These are phyloP conservation scores for Philypnodon macrostomus DNA, from an alignment of 2,797 vertebrate species.

Conservation along the genomic window DNA sequence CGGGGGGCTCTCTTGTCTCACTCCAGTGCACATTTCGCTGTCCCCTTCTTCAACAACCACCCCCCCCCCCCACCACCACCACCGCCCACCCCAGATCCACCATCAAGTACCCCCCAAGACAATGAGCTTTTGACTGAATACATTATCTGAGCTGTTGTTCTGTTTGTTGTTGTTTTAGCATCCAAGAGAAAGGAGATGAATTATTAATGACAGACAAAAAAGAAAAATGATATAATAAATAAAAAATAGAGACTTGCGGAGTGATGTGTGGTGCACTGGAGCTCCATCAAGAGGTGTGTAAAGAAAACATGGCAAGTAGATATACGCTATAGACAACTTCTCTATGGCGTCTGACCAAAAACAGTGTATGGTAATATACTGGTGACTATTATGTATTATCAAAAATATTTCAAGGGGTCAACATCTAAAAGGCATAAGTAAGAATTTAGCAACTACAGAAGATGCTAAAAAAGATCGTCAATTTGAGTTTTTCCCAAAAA, in stretches of 20 bases:
- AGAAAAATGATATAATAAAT: slow-evolving; percentile 26
- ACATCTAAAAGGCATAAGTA: no score
- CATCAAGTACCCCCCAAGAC: slow-evolving; percentile 57
- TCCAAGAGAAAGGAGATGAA: slow-evolving; percentile 68
- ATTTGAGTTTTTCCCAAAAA: no score
- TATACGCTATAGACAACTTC: no score
- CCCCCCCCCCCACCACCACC: slow-evolving; percentile 34
- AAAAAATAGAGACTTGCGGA: slow-evolving; percentile 15
- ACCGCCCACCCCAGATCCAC: slow-evolving; percentile 36
- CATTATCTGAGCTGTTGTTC: slow-evolving; percentile 79
- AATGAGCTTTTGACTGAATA: slow-evolving; percentile 77
- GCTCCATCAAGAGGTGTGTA: slow-evolving; percentile 54
- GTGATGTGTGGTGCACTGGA: slow-evolving; percentile 33
- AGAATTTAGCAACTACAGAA: no score
- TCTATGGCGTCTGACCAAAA: no score
- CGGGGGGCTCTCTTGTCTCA: slow-evolving; percentile 79
- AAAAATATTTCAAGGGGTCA: no score
- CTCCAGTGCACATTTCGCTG: slow-evolving; percentile 79
- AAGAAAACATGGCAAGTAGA: background rate
- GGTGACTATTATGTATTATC: no score
- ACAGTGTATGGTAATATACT: no score
- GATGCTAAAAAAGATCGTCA: no score
- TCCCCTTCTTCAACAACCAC: slow-evolving; percentile 55
- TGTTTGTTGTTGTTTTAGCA: slow-evolving; percentile 78
- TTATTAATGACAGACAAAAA: slow-evolving; percentile 71